Conservation (phyloP, 2,888 invertebrate genomes). For the Cacoxenus indagator region DNA sequence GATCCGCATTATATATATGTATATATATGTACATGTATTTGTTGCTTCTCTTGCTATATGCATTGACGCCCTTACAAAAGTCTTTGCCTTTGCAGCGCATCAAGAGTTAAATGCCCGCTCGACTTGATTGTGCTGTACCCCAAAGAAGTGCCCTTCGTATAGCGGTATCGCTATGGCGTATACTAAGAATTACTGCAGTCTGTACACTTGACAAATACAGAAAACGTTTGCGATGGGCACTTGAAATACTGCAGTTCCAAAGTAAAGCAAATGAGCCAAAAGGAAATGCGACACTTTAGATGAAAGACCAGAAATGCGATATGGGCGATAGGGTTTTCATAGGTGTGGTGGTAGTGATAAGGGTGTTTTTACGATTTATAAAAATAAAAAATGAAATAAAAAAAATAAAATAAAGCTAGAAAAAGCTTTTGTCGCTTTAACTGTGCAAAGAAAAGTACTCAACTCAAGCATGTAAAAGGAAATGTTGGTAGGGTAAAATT, state of each 20-base stretch:
- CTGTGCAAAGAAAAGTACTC: background rate
- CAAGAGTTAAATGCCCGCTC: background rate
- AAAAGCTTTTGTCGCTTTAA: background rate
- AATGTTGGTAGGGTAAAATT: too few relatives aligned
- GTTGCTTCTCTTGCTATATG: background rate
- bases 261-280: conserved; percentile 15
- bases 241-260: background rate
- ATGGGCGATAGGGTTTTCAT: background rate
- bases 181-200: background rate
- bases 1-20: background rate
- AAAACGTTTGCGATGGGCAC: background rate
- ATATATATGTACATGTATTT: background rate
- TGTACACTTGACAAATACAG: background rate
- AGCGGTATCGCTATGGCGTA: background rate
- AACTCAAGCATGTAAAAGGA: background rate
- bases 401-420: too few relatives aligned
- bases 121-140: background rate
- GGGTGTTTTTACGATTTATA: background rate
- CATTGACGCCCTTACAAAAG: conserved; percentile 15
- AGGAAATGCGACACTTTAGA: background rate
- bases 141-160: background rate
- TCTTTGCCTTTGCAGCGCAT: background rate
- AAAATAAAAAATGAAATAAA: background rate
- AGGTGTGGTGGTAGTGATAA: background rate
- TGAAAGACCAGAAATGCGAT: background rate